Evolutionary conservation across 2,888 invertebrate genomes (phyloP).

Genomic region (Tromatobia lineatoria): DNA sequence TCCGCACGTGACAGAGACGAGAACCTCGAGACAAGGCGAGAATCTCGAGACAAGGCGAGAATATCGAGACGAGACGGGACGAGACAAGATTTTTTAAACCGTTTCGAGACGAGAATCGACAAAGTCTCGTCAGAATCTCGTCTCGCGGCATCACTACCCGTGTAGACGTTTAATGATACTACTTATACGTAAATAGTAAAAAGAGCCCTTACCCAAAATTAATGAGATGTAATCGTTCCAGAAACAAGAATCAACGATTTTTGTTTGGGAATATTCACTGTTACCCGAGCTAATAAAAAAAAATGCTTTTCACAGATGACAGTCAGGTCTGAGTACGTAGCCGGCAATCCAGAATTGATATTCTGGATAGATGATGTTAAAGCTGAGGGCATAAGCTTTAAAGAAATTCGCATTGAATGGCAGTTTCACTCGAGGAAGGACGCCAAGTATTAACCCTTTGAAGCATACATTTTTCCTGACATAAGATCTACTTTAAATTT

Average conservation of each 20-base stretch:
- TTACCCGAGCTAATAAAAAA: conserved; percentile 45
- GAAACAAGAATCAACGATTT: conserved; percentile 44
- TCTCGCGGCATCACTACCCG: not conserved
- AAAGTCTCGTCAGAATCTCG: too few species aligned
- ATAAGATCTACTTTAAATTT: too few species aligned
- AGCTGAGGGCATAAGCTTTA: conserved; percentile 20
- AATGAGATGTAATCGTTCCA: conserved; percentile 50
- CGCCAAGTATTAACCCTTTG: too few species aligned
- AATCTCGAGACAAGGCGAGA: too few species aligned
- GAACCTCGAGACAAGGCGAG: too few species aligned
- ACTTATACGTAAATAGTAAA: conserved; percentile 22
- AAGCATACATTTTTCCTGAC: too few species aligned
- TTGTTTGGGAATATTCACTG: not conserved
- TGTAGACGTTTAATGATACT: not conserved
- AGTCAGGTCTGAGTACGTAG: conserved; percentile 50
- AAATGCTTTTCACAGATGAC: conserved; percentile 53
- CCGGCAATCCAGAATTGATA: conserved; percentile 44
- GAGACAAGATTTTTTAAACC: too few species aligned
- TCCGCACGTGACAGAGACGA: too few species aligned
- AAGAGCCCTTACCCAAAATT: conserved; percentile 23
- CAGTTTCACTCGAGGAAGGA: not conserved
- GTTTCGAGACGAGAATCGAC: too few species aligned
- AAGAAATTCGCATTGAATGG: not conserved
- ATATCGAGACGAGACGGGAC: too few species aligned
- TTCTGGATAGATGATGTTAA: conserved; percentile 28